A percentile compares a stretch with the other conserved stretches of the same genome.
phyloP scores from a whole-genome alignment of 92 coral and sea anemone genomes.

The Micromussa lordhowensis region DNA sequence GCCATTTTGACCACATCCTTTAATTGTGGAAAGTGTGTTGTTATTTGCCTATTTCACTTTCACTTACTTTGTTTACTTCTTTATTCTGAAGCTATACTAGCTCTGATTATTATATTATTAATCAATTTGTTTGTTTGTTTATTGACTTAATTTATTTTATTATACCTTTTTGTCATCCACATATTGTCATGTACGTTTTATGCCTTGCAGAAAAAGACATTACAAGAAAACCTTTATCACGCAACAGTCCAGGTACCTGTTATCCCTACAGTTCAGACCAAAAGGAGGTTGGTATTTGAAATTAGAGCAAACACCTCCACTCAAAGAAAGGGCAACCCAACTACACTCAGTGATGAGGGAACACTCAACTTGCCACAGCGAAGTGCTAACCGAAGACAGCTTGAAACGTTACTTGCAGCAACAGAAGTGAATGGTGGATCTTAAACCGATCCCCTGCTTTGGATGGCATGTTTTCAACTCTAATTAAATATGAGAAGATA shows the following conservation, averaged over 20 bases:
- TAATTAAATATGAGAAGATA: slow-evolving; percentile 48
- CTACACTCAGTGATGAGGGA: slow-evolving; percentile 54
- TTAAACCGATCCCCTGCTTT: slow-evolving; percentile 61
- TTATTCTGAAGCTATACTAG: too few species aligned
- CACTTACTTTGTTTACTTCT: too few species aligned
- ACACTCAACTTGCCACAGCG: slow-evolving; percentile 50
- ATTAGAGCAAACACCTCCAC: slow-evolving; percentile 40
- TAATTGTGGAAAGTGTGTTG: too few species aligned
- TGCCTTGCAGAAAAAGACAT: slow-evolving; percentile 1
- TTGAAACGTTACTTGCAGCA: slow-evolving; percentile 68
- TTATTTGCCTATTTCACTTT: too few species aligned
- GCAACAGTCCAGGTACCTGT: too few species aligned
- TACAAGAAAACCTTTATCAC: neutral
- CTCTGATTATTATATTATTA: too few species aligned
- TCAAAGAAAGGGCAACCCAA: slow-evolving; percentile 58
- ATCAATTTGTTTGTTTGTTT: too few species aligned
- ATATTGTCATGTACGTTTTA: too few species aligned
- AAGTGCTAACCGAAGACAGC: slow-evolving; percentile 64
- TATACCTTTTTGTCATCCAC: too few species aligned
- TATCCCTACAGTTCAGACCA: neutral
- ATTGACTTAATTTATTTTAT: too few species aligned
- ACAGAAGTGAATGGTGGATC: slow-evolving; percentile 70
- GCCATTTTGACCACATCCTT: too few species aligned
- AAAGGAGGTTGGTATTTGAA: slow-evolving; percentile 5
- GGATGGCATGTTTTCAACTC: slow-evolving; percentile 70